Evolutionary conservation across 2,113 vertebrate genomes (phyloP), one percentile per base, ranked within the genome.

Genomic region (Pao palembangensis): DNA sequence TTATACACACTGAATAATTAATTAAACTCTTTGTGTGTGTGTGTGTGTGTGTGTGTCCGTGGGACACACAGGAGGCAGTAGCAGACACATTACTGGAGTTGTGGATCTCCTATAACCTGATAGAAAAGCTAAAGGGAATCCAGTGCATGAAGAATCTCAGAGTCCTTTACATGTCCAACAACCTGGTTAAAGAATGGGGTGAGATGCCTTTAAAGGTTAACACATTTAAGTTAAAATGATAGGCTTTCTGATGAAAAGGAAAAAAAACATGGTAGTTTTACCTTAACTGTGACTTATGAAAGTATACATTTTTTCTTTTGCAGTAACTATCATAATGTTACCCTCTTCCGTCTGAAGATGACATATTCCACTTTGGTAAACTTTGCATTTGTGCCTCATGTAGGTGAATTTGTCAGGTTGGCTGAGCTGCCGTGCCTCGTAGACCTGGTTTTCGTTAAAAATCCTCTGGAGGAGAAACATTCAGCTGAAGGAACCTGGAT

Each of bases 161-260:
- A 80, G 92, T 99, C 76, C 92, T 99, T 49, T 98, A 98, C 80
- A 98, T 99, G 92, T 96, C 96, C 71, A 98, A 98, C 88, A 98
- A 99, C 87, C 87, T 94, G 69, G 97, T 99, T 55, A 98, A 97
- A 86, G 96, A 98, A 13, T 99, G 96, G 97, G 94, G 96, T 99
- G 83, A 91, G 93, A 6, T 19, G 7, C 8, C 31, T 57, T 28
- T 17, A 25, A 7, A n/a, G 48, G 8, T 23, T 17, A 31, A 34
- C 7, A 0, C 2, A 42, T 51, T 38, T 12, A 31, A 31, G 34
- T 38, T 38, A 38, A 38, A 38, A 31, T 31, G 8, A 38, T 11
- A 3, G 25, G 6, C 6, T 28, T 28, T 28, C 25, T 28, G 1
- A 38, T 11, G 10, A 38, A 12, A 28, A 7, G 1, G 34, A 38